Conservation (phyloP, 2,797 vertebrate species). For the Leucoraja ocellata region DNA sequence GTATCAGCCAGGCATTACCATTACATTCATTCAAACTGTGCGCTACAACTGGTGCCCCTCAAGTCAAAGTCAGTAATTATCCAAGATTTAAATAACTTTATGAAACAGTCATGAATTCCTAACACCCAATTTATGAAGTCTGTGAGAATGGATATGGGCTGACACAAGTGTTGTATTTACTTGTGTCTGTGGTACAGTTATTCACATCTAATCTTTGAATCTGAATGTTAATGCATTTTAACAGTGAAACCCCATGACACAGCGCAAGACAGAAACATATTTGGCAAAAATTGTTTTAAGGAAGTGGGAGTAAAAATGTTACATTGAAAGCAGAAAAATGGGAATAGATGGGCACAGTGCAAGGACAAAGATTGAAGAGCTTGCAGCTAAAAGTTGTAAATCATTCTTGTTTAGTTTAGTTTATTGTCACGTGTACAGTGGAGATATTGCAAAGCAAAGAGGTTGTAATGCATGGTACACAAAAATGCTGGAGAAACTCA, state of each 20-base stretch:
- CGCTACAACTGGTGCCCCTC: background rate
- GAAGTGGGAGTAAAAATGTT: background rate
- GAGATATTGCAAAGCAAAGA: background rate
- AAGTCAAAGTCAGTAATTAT: background rate
- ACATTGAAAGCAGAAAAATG: background rate
- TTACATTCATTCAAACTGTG: background rate
- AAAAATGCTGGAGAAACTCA: too few relatives aligned
- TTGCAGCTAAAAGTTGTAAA: background rate
- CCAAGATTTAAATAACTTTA: background rate
- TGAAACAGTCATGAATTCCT: background rate
- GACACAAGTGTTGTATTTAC: background rate
- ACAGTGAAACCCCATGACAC: too few relatives aligned
- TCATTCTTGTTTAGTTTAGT: too few relatives aligned
- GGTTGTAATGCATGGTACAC: background rate
- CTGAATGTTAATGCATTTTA: background rate
- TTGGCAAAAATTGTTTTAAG: too few relatives aligned
- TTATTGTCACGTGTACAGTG: too few relatives aligned
- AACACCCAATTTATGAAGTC: background rate
- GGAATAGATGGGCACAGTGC: background rate
- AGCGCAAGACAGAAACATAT: too few relatives aligned
- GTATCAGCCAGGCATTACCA: background rate
- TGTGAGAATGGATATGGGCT: background rate
- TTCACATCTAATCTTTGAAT: background rate
- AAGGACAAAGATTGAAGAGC: background rate
- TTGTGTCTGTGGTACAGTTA: background rate